Base-by-base conservation (phyloP, 1,140 invertebrate species). In the Zaprionus gabonicus region DNA sequence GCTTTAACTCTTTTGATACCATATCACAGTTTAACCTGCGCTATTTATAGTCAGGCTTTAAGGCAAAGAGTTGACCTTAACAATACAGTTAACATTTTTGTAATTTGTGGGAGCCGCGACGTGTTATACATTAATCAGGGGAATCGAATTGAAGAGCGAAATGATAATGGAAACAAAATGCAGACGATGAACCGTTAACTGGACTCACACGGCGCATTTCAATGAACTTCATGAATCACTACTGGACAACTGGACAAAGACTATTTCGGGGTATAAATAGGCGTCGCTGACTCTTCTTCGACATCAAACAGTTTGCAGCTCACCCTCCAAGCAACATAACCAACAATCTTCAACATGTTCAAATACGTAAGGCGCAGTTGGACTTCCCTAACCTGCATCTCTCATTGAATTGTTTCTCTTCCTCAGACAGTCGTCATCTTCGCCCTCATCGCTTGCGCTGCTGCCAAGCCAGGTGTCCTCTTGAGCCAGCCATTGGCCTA, bases 381-480 rank as follows among this genome's bases (percentile, higher is more conserved):
- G 41, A 46, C 1, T 17, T 20, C 7, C 38, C n/a, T 7, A n/a
- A n/a, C n/a, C n/a, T 17, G 41, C 15, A 46, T 46, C 2, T 46
- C 6, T 55, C 1, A 46, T 38, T 23, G 4, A 25, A 55, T 31
- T 38, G 0, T 12, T 6, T 34, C 17, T n/a, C 6, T 7, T 53
- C n/a, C 9, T 1, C 57, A 87, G 90, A 78, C 87, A 1, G 85
- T 91, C 53, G 92, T 92, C 15, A 66, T 93, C 34, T 76, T 93
- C 5, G 92, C 93, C n/a, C 23, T 91, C 53, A 80, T 91, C 64
- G 91, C 91, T 49, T 91, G 80, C 27, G 81, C 76, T 34, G 64
- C 83, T 71, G 91, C 88, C 44, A 90, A 93, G 63, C 92, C 91
- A 5, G 90, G 88, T 64, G 76, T 88, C 9, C 83, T 59, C 53